Conservation (phyloP, 2,797 vertebrate species). For the Amblyopsis hoosieri region DNA sequence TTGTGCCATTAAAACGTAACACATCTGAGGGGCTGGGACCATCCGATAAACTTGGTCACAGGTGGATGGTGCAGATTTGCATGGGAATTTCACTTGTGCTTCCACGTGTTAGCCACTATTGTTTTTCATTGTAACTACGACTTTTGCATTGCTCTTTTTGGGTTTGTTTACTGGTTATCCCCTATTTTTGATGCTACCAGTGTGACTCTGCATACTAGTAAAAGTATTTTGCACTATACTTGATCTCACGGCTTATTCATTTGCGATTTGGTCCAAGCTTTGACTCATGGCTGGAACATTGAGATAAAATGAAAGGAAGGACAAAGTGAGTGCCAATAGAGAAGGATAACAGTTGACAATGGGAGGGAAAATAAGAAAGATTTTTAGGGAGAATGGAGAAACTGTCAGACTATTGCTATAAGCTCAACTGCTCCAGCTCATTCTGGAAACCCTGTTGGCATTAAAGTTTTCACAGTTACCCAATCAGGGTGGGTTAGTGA, state of each 20-base stretch:
- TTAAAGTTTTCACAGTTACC: no score
- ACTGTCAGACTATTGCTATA: no score
- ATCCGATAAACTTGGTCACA: background rate
- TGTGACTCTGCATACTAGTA: no score
- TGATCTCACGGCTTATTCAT: no score
- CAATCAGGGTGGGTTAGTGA: no score
- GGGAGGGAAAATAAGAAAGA: background rate
- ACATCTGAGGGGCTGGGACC: conserved; percentile 4
- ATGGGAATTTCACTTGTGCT: conserved; percentile 1
- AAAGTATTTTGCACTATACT: no score
- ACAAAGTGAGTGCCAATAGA: background rate
- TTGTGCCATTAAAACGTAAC: conserved; percentile 1
- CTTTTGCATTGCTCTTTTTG: background rate
- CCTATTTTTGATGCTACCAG: no score
- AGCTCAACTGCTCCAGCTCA: no score
- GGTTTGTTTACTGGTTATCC: no score
- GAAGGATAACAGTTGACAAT: background rate
- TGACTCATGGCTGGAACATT: background rate
- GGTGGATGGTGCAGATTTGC: background rate
- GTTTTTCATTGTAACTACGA: background rate
- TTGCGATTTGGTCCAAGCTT: background rate
- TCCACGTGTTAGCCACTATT: no score
- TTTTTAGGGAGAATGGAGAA: background rate
- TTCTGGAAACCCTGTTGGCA: no score
- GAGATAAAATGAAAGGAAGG: background rate